A percentile compares a stretch with the other conserved stretches of the same genome.
These are phyloP conservation scores for Vanessa atalanta DNA, from an alignment of 1,140 invertebrate species.

Conservation along the genomic window DNA sequence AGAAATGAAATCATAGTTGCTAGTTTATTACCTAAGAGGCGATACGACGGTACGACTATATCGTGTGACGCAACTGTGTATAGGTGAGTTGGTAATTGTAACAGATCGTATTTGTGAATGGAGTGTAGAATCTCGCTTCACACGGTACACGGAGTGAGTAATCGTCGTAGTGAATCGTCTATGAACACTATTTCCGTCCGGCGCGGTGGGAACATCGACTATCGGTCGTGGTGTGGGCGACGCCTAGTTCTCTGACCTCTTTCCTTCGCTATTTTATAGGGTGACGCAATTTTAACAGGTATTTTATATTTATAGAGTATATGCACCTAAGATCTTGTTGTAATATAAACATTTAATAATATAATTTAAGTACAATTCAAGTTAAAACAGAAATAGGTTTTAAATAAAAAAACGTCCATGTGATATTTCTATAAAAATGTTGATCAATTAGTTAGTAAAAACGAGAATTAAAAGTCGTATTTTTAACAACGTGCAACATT, in stretches of 20 bases:
- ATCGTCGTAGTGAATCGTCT: conserved; percentile 52
- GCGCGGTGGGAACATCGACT: conserved; percentile 48
- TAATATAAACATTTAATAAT: not conserved
- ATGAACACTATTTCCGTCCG: conserved; percentile 64
- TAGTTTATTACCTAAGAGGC: not conserved
- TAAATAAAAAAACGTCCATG: not conserved
- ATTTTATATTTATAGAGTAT: not conserved
- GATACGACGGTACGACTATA: not conserved
- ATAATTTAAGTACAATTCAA: not conserved
- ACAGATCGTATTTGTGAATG: conserved; percentile 32
- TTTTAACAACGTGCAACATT: conserved; percentile 45
- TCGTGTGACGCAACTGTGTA: conserved; percentile 16
- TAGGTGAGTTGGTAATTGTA: conserved; percentile 28
- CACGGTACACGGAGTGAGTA: conserved; percentile 49
- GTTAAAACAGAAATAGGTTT: not conserved
- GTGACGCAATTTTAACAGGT: conserved; percentile 37
- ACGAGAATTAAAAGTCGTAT: conserved; percentile 9
- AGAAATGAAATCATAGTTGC: conserved; percentile 6
- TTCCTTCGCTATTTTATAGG: conserved; percentile 44
- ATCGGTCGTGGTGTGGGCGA: conserved; percentile 47
- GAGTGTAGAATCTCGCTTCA: conserved; percentile 31
- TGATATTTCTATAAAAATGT: not conserved
- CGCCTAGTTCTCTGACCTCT: conserved; percentile 58
- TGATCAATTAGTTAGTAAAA: not conserved
- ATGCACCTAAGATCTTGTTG: not conserved